A percentile compares a stretch with the other conserved stretches of the same genome.
phyloP scores from a whole-genome alignment of 1,140 invertebrate species.

The Branchinecta lindahli region DNA sequence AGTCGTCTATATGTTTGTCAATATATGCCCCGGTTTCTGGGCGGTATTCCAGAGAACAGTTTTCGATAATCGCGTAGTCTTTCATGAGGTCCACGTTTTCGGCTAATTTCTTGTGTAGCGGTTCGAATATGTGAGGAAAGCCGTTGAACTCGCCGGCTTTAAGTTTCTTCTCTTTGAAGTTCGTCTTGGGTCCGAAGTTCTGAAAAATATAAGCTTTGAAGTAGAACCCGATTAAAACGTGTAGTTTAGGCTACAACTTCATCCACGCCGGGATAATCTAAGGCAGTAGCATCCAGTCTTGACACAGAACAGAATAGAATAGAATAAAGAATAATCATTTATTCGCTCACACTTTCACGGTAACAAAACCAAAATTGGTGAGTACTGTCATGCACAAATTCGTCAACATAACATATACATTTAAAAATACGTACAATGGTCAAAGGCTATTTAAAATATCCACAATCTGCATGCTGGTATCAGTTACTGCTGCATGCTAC shows the following conservation, averaged over 20 bases:
- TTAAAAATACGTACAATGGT: too few relatives aligned
- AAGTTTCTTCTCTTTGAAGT: slow-evolving; percentile 88
- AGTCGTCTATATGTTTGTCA: slow-evolving; percentile 95
- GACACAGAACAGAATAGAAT: too few relatives aligned
- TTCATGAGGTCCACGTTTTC: slow-evolving; percentile 40
- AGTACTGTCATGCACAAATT: too few relatives aligned
- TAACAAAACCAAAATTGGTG: too few relatives aligned
- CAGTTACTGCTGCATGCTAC: too few relatives aligned
- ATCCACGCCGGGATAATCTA: slow-evolving; percentile 19
- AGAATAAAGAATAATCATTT: too few relatives aligned
- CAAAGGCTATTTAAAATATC: too few relatives aligned
- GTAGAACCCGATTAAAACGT: slow-evolving; percentile 13
- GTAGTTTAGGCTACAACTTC: neutral
- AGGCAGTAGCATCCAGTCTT: neutral
- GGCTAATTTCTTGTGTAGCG: slow-evolving; percentile 62
- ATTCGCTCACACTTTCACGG: too few relatives aligned
- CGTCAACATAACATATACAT: too few relatives aligned
- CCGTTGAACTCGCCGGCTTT: slow-evolving; percentile 62
- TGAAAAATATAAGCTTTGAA: slow-evolving; percentile 31
- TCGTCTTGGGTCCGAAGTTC: slow-evolving; percentile 96
- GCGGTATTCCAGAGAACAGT: slow-evolving; percentile 90
- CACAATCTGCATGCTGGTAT: too few relatives aligned
- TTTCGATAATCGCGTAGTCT: slow-evolving; percentile 77
- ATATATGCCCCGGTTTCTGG: slow-evolving; percentile 74
- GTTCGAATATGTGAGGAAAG: slow-evolving; percentile 65